Conservation (phyloP, 2,888 invertebrate species). For the Fragum sueziense region DNA sequence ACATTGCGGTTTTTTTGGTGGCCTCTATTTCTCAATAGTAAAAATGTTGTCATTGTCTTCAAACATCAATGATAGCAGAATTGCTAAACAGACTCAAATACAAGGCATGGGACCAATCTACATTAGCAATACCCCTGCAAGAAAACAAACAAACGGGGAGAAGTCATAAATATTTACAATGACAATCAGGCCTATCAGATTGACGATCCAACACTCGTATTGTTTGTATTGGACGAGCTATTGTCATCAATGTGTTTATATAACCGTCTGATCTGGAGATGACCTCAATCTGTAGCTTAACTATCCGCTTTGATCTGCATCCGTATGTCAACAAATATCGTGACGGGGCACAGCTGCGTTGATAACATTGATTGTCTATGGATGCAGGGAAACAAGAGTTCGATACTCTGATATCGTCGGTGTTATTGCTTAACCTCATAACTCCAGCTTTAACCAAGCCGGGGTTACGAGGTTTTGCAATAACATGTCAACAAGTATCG, state of each 20-base stretch:
- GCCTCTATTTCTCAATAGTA: not conserved
- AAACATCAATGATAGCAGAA: not conserved
- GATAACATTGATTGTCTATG: not conserved
- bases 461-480: no score
- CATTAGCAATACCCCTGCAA: not conserved
- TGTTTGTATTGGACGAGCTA: conserved; percentile 1
- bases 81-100: not conserved
- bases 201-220: not conserved
- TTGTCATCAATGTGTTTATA: not conserved
- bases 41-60: not conserved
- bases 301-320: not conserved
- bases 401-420: no score
- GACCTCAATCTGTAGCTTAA: not conserved
- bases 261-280: conserved; percentile 8
- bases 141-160: not conserved
- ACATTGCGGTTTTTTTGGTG: no score
- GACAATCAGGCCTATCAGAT: not conserved
- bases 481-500: no score
- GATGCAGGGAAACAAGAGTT: no score
- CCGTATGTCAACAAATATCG: not conserved
- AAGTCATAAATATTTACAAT: not conserved
- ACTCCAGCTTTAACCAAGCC: no score
- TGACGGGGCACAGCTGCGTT: not conserved
- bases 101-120: not conserved
- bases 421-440: no score